Base-by-base conservation (phyloP, 2,113 vertebrate species). In the Toxotes chatareus region DNA sequence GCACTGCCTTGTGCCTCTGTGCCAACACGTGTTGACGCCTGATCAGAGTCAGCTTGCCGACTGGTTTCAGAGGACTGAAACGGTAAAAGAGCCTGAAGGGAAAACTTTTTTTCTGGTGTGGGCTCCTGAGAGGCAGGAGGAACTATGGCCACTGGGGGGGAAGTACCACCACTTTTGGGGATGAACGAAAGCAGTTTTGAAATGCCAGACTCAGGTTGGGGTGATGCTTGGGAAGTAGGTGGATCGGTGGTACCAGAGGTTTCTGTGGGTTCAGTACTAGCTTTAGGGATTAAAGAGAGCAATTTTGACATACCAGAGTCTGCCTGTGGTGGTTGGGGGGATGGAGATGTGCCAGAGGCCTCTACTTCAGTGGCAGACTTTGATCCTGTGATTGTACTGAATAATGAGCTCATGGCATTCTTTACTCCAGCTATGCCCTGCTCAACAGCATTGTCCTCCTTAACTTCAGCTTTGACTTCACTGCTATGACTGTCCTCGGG, bases 371-470 rank as follows among this genome's bases (percentile, higher is more conserved):
- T 44, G 91, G 94, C 46, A 47, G 90, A 42, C 56, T 96, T 98
- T 88, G 95, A 95, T 44, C 96, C 92, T 63, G 96, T 96, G 40
- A 99, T 88, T 65, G 97, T 95, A 87, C 87, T 96, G 19, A 99
- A 93, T 68, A 95, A 86, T 53, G 96, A 97, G 85, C 94, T 97
- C 90, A 98, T 91, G 12, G 94, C 95, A 93, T 93, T 96, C 88
- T 97, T 98, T 32, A 98, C 92, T 70, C 94, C 96, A 82, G 93
- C 90, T 79, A 97, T 87, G 21, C 93, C 86, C 34, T 94, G 93
- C 17, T 93, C 93, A 68, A 85, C 91, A 27, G 82, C 34, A 62
- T 4, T 81, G 40, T 93, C 94, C 53, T 93, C 89, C 60, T 91
- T 92, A 44, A 88, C 73, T 76, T 87, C 91, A 55, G n/a, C 12